Conservation (phyloP, 2,113 vertebrate species). For the Melanocharis versteri region DNA sequence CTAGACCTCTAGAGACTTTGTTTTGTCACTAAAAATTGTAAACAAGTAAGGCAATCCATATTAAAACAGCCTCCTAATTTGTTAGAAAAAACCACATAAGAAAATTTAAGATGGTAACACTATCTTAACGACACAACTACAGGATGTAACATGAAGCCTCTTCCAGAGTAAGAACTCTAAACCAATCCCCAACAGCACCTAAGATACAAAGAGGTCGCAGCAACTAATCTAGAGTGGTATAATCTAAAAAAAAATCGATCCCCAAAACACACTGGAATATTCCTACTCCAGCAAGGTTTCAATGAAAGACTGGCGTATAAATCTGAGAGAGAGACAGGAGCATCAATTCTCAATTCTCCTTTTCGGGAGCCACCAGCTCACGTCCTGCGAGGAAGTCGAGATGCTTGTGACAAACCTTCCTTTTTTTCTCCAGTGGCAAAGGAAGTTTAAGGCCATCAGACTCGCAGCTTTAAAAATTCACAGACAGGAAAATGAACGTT, state of each 20-base stretch:
- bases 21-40: background rate
- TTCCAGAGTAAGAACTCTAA: constrained; percentile 33
- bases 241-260: constrained; percentile 51
- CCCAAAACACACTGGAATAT: constrained; percentile 60
- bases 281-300: constrained; percentile 48
- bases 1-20: background rate
- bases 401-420: constrained; percentile 60
- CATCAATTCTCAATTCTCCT: constrained; percentile 24
- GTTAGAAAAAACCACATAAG: constrained; percentile 5
- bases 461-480: constrained; percentile 71
- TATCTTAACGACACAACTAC: constrained; percentile 67
- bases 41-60: constrained; percentile 32
- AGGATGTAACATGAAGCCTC: constrained; percentile 11
- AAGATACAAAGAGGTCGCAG: constrained; percentile 53
- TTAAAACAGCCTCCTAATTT: constrained; percentile 63
- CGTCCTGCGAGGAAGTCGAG: constrained; percentile 56
- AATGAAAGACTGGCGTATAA: constrained; percentile 43
- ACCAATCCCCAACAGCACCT: constrained; percentile 69
- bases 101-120: constrained; percentile 70
- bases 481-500: constrained; percentile 68
- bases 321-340: background rate
- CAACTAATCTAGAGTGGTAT: constrained; percentile 33
- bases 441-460: constrained; percentile 77
- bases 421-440: constrained; percentile 64
- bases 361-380: constrained; percentile 60